Evolutionary conservation across 1,140 invertebrate genomes (phyloP).

Genomic region (Ladona fulva): DNA sequence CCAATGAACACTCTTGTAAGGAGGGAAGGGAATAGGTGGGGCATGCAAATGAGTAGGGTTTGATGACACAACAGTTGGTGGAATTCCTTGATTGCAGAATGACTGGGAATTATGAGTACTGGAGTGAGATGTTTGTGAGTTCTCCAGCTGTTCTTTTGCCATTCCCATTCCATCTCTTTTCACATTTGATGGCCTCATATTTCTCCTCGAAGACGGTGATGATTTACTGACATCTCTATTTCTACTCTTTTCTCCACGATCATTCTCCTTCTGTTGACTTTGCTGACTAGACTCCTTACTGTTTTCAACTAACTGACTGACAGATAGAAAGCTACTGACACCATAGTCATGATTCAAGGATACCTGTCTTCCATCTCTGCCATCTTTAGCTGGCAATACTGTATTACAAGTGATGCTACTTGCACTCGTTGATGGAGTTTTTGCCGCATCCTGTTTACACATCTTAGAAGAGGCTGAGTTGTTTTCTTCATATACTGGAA

Average conservation of each 20-base stretch:
- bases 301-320: constrained; percentile 54
- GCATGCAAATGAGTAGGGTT: not conserved
- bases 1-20: not conserved
- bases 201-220: not conserved
- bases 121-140: not conserved
- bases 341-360: not conserved
- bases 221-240: not conserved
- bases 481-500: not conserved
- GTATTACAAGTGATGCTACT: not conserved
- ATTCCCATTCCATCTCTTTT: not conserved
- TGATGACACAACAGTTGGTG: not conserved
- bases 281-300: constrained; percentile 31
- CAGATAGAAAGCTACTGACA: constrained; percentile 43
- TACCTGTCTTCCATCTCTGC: not conserved
- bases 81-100: not conserved
- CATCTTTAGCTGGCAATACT: not conserved
- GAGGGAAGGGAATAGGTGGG: not conserved
- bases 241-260: not conserved
- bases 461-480: not conserved
- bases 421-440: not conserved
- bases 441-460: not conserved
- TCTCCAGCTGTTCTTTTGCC: not conserved
- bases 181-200: not conserved
- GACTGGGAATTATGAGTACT: not conserved
- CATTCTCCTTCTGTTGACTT: not conserved